Evolutionary conservation across 2,797 vertebrate genomes (phyloP).

Genomic region (Pseudotriccus pelzelni): DNA sequence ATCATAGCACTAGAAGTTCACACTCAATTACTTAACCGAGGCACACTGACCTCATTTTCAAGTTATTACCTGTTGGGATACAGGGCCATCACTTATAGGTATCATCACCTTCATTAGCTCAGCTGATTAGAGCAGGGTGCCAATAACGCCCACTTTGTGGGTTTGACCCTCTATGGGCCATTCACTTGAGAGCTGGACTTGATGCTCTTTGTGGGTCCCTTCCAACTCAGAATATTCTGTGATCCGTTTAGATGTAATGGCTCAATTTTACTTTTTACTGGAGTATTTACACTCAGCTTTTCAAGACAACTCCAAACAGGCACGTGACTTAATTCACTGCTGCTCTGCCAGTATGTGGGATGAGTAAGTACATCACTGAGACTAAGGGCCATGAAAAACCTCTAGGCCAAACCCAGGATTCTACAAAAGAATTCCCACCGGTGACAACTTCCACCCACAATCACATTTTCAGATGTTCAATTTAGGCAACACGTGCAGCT

Average conservation of each 20-base stretch:
- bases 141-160: neutral
- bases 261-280: neutral
- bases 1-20: neutral
- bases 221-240: neutral
- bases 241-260: rapidly evolving
- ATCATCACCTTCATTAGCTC: rapidly evolving
- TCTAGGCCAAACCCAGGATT: neutral
- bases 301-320: neutral
- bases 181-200: neutral
- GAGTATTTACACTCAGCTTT: neutral
- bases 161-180: too few relatives aligned
- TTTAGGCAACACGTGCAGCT: neutral
- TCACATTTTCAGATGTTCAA: neutral
- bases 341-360: neutral
- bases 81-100: neutral
- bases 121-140: neutral
- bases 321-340: rapidly evolving
- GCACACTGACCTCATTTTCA: neutral
- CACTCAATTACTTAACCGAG: neutral
- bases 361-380: neutral
- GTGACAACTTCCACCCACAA: neutral
- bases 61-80: neutral
- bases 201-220: neutral
- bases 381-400: neutral
- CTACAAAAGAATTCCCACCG: neutral